A percentile compares a stretch with the other conserved stretches of the same genome.
These are phyloP conservation scores for Tauraco erythrolophus DNA, from an alignment of 2,113 vertebrate species.

Conservation along the genomic window DNA sequence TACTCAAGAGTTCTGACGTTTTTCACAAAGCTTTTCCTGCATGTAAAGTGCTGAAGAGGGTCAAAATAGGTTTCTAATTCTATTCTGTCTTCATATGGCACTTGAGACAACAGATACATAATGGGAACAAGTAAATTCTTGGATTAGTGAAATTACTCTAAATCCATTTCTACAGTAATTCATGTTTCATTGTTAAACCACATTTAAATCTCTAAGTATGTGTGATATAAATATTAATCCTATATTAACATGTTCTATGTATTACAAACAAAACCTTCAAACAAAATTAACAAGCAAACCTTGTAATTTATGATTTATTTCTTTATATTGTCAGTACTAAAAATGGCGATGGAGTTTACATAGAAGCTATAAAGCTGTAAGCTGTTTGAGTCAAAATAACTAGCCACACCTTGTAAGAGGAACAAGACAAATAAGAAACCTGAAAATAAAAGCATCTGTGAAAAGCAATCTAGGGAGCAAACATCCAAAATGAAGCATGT, in stretches of 20 bases:
- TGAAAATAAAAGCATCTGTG: slow-evolving; percentile 54
- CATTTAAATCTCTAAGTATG: neutral
- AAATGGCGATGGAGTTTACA: neutral
- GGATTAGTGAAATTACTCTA: slow-evolving; percentile 24
- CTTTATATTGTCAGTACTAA: neutral
- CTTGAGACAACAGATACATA: neutral
- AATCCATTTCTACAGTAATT: slow-evolving; percentile 7
- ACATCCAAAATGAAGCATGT: slow-evolving; percentile 27
- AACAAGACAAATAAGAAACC: slow-evolving; percentile 3
- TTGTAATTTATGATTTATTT: neutral
- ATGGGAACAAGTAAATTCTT: neutral
- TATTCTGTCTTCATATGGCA: neutral
- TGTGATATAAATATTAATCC: slow-evolving; percentile 17
- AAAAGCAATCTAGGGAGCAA: slow-evolving; percentile 20
- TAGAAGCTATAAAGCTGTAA: neutral
- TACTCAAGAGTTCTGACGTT: neutral
- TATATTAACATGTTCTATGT: neutral
- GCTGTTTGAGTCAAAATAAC: neutral
- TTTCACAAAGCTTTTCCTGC: neutral
- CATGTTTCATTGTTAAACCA: neutral
- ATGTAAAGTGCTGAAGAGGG: neutral
- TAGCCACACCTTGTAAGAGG: neutral
- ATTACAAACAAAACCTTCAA: neutral
- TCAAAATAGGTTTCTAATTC: neutral
- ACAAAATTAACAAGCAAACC: neutral